Base-by-base conservation (phyloP, 2,113 vertebrate genomes). In the Gasterosteus aculeatus region DNA sequence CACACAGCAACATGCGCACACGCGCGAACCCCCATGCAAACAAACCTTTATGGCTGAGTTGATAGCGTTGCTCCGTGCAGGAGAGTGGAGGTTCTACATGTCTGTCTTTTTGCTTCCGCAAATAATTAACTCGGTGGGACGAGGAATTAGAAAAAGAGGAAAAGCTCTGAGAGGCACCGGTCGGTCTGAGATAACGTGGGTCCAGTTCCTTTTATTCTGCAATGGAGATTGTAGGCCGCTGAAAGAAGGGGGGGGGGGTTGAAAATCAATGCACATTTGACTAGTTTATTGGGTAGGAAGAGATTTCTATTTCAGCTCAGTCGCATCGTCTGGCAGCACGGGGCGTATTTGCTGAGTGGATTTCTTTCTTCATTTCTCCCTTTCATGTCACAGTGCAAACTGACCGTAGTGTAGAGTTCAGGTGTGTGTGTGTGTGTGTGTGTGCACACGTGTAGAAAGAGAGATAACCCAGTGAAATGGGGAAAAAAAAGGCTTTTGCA, bases 211-310 rank as follows among this genome's bases (percentile, higher is more conserved):
- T 78, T 84, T 76, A 16, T 79, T 81, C 54, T 62, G 15, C 39
- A 26, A 53, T 81, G 39, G 66, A 80, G 72, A 78, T 46, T 70
- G 51, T 35, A 56, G 78, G 79, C 69, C 70, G 8, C 19, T 63
- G 57, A 63, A 75, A 26, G 22, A 1, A 26, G 22, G 76, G 63
- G 70, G 64, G 54, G 56, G 71, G 65, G 15, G 31, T 53, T 72
- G 49, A 73, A 83, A 81, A 81, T 77, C 46, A 85, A 84, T 49
- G 73, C 53, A 82, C 69, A 89, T 84, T 81, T 84, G 78, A 87
- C 78, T 87, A 82, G 78, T 74, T 63, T 71, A 38, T 72, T 59
- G 22, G 10, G 53, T 29, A 38, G 60, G 51, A 29, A 76, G 73
- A 67, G 76, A 80, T 83, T 78, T 63, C 47, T 76, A 67, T 81